Base-by-base conservation (phyloP, 2,888 invertebrate genomes). In the Orthosia incerta region DNA sequence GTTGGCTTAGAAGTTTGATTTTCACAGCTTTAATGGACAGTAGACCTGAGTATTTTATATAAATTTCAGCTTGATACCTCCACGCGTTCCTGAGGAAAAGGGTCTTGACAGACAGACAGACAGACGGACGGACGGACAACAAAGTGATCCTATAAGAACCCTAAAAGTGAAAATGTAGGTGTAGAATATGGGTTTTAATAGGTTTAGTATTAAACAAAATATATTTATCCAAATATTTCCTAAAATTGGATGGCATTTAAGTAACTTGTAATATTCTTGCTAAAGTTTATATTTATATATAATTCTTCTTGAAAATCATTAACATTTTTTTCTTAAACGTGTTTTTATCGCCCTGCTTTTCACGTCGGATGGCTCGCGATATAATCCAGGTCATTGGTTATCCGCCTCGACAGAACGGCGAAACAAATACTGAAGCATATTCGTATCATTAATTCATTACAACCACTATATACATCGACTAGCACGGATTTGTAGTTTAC, bases 301-400 rank as follows among this genome's bases (percentile, higher is more conserved):
- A 23, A 16, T 48, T 20, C 15, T n/a, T 20, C 4, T 7, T 12
- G n/a, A 16, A 62, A 46, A 15, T 31, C 13, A 18, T 23, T 55
- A 18, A 18, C 20, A 13, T 13, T 59, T 50, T 66, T 48, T 46
- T 20, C 23, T 51, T 23, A 55, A 50, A 45, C n/a, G 5, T 64
- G n/a, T 20, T 57, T 45, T 39, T 45, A 61, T 61, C 51, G 56
- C 18, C 39, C 23, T 64, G 39, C 39, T 69, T 45, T 48, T 31
- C 63, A 50, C 60, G 31, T 59, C 18, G 67, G 4, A 46, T 56
- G 69, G 56, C 39, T 63, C 57, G 20, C 67, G 59, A 60, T 67
- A 63, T 64, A 59, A 81, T 81, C 61, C 61, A 78, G 80, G 82
- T 78, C 80, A 78, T 60, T 74, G 70, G 65, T 39, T 69, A 71